Base-by-base conservation (phyloP, 2,797 vertebrate genomes). In the Schizopygopsis pylzovi region DNA sequence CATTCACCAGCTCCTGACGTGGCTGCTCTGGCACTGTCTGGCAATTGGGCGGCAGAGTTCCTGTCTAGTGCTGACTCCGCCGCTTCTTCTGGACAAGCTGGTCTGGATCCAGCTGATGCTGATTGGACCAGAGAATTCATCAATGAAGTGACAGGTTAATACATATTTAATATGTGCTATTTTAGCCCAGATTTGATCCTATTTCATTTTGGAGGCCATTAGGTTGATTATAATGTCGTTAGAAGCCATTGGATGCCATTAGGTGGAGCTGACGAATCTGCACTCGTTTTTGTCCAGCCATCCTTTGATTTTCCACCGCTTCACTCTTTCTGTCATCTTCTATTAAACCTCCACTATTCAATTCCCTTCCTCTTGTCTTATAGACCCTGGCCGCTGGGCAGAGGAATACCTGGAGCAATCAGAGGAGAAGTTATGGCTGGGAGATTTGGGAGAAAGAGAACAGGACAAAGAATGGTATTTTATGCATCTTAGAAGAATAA, bases 111-210 rank as follows among this genome's bases (percentile, higher is more conserved):
- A 47, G 95, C 96, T 25, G 97, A 98, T 79, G 95, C 97, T 39
- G 98, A 99, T 91, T 99, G 98, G 98, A 99, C 97, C 1, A 96
- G 96, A 90, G 98, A 99, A 88, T 99, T 99, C 93, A 99, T 98
- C 73, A 95, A 96, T n/a, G 98, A 99, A 90, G 97, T 96, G 87
- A 95, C 97, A 94, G 98, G 98, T 99, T 90, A 91, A 88, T 90
- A 49, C 11, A 41, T 22, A 18, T 22, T 37, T 52, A 2, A 72
- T 16, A 41, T 39, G 4, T 18, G 54, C 16, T 68, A 12, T 22
- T 81, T 49, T 37, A 47, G 39, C 39, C 16, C 10, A 28, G 16
- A 52, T 39, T 71, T 59, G 0, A 49, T 49, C 18, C 11, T 33
- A 52, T 25, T 39, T 63, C 6, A 43, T 77, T 77, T 61, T 59